These are phyloP conservation scores for Nesidiocoris tenuis DNA, from an alignment of 2,888 invertebrate species.

Conservation along the genomic window DNA sequence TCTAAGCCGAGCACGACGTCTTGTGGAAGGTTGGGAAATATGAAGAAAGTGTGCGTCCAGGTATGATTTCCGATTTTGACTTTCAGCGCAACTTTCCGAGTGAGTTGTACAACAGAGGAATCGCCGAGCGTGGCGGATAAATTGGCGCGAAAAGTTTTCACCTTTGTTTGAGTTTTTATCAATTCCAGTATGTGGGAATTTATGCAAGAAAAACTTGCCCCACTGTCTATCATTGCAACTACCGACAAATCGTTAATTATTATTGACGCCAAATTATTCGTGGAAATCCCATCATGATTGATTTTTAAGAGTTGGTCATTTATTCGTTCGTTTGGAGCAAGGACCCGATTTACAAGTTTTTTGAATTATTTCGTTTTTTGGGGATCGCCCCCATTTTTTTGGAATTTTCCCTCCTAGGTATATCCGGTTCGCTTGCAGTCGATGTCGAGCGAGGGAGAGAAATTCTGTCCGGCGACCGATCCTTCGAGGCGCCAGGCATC, in stretches of 20 bases:
- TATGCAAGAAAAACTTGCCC: slow-evolving; percentile 1
- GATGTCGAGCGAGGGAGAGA: too few relatives aligned
- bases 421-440: too few relatives aligned
- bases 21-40: slow-evolving; percentile 9
- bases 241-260: not conserved
- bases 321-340: not conserved
- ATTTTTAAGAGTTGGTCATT: not conserved
- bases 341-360: slow-evolving; percentile 16
- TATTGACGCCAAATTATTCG: not conserved
- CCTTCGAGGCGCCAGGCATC: not conserved
- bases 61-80: slow-evolving; percentile 4
- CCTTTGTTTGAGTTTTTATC: not conserved
- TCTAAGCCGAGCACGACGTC: slow-evolving; percentile 2
- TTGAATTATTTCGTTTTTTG: slow-evolving; percentile 11
- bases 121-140: slow-evolving; percentile 8
- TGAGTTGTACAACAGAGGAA: slow-evolving; percentile 5
- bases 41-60: slow-evolving; percentile 1
- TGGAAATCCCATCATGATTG: not conserved
- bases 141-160: not conserved
- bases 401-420: too few relatives aligned
- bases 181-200: not conserved
- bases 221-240: slow-evolving; percentile 17
- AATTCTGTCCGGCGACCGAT: too few relatives aligned
- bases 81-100: not conserved
- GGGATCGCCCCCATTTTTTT: too few relatives aligned